Conservation (phyloP, 2,113 vertebrate genomes). For the Pelobates fuscus region DNA sequence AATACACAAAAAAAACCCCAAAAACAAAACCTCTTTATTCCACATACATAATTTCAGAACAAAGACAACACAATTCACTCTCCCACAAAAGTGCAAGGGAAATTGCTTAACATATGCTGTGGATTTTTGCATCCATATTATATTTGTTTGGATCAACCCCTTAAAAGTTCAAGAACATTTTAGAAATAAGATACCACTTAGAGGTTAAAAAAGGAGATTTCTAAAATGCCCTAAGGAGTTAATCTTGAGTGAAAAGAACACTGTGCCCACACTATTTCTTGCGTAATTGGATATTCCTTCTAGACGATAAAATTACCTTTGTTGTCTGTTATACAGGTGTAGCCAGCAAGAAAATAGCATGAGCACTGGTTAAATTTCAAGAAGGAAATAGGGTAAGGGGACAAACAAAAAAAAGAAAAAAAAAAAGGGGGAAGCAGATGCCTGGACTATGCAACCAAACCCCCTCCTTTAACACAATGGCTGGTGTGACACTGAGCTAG, state of each 20-base stretch:
- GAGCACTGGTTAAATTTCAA: constrained; percentile 74
- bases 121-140: constrained; percentile 78
- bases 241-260: constrained; percentile 74
- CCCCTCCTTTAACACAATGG: constrained; percentile 72
- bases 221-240: constrained; percentile 72
- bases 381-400: background rate
- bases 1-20: too few species aligned
- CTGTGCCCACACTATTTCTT: constrained; percentile 80
- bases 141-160: constrained; percentile 78
- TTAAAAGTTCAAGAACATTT: constrained; percentile 57
- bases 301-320: background rate
- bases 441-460: constrained; percentile 75
- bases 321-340: constrained; percentile 33
- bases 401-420: constrained; percentile 50
- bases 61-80: background rate
- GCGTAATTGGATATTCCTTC: background rate
- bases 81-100: background rate
- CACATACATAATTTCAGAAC: background rate
- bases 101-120: constrained; percentile 59
- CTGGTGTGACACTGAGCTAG: constrained; percentile 98
- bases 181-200: background rate
- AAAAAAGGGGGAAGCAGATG: constrained; percentile 61
- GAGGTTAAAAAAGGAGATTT: background rate
- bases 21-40: background rate
- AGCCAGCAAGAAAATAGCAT: constrained; percentile 76